Evolutionary conservation across 2,797 vertebrate species (phyloP), one percentile per base, ranked within the genome.

Genomic region (Lemur catta): DNA sequence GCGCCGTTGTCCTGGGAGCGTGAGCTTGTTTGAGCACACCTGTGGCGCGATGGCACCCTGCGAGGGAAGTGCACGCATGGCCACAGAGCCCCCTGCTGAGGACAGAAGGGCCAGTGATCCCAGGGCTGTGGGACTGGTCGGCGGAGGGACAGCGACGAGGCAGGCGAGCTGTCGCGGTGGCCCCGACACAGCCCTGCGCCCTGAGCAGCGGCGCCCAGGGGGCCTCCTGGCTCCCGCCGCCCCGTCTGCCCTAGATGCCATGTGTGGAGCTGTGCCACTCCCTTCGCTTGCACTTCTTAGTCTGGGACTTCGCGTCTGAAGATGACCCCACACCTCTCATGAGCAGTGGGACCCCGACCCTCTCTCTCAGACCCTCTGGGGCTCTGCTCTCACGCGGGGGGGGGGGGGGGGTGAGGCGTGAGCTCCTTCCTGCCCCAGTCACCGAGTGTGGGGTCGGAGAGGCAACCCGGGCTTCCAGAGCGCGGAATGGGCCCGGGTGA

Each of bases 1-100:
- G 20, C 20, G 7, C 24, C 2, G 0, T 3, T 35, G 84, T 55
- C 50, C n/a, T 3, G 18, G 41, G 63, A 43, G 61, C 7, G 0
- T 4, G 65, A 50, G 20, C 38, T 63, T 65, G 48, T 18, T 48
- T 67, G 30, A 76, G 79, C 55, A 10, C 78, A 75, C 74, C 72
- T 74, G 14, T 67, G 52, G 61, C n/a, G 79, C 55, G 33, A 2
- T 43, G 50, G 67, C 24, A 75, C n/a, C 57, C 48, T 59, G 75
- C 59, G 52, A 50, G 41, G 24, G 12, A 84, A 79, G 46, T 50
- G 55, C 38, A 72, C 30, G 2, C 43, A 50, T 50, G 46, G 76
- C 48, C 52, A 80, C 71, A 48, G 79, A 48, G 65, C 30, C 43
- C 33, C 18, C 30, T 82, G 13, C n/a, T 41, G 55, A 84, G 48